A percentile compares a stretch with the other conserved stretches of the same genome.
These are phyloP conservation scores for Acropora tenuis DNA, from an alignment of 64 coral and sea anemone genomes.

Conservation along the genomic window DNA sequence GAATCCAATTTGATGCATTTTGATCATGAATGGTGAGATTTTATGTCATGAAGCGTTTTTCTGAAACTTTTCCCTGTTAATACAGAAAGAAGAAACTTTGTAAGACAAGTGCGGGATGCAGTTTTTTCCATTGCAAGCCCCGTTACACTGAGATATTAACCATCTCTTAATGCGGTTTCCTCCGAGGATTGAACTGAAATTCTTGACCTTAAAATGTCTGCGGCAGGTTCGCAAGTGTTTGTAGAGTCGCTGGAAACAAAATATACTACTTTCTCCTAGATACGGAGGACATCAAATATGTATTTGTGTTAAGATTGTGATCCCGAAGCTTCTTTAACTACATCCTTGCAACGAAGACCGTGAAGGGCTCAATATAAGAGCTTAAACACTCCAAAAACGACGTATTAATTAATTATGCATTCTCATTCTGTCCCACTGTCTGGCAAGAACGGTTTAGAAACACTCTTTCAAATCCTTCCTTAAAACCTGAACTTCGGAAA, in stretches of 20 bases:
- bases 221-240: slow-evolving; percentile 29
- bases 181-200: slow-evolving; percentile 54
- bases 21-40: slow-evolving; percentile 63
- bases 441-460: too few relatives aligned
- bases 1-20: slow-evolving; percentile 30
- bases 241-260: slow-evolving; percentile 57
- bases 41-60: slow-evolving; percentile 53
- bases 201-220: slow-evolving; percentile 58
- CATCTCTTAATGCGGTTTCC: slow-evolving; percentile 70
- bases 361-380: too few relatives aligned
- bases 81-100: slow-evolving; percentile 66
- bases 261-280: slow-evolving; percentile 66
- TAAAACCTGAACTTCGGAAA: too few relatives aligned
- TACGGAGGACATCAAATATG: slow-evolving; percentile 96
- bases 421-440: too few relatives aligned
- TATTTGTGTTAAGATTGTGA: not conserved
- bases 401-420: too few relatives aligned
- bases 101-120: slow-evolving; percentile 69
- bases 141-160: slow-evolving; percentile 50
- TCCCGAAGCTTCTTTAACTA: not conserved
- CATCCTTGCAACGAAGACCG: too few relatives aligned
- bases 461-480: too few relatives aligned
- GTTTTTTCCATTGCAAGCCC: slow-evolving; percentile 79
- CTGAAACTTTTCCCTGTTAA: slow-evolving; percentile 69
- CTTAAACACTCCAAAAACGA: too few relatives aligned